Conservation (phyloP, 2,797 vertebrate species). For the Novumbra hubbsi region DNA sequence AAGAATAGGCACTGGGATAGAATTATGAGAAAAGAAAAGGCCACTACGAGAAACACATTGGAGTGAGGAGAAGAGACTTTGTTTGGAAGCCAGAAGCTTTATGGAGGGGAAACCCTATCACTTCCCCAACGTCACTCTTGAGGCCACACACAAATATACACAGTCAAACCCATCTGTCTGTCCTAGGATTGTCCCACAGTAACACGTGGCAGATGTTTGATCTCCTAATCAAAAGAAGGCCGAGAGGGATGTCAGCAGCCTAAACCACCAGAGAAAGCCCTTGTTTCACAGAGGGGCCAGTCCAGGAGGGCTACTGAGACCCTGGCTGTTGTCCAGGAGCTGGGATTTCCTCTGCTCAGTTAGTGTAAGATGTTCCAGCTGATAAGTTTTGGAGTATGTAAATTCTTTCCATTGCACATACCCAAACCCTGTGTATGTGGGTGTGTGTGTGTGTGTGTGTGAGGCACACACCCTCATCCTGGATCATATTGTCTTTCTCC, state of each 20-base stretch:
- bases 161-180: neutral
- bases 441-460: neutral
- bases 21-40: neutral
- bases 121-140: constrained; percentile 53
- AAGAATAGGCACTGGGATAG: neutral
- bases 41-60: constrained; percentile 8
- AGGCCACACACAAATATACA: constrained; percentile 25
- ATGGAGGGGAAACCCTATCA: constrained; percentile 67
- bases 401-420: constrained; percentile 40
- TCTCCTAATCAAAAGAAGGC: constrained; percentile 24
- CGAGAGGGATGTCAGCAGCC: constrained; percentile 36
- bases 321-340: constrained; percentile 27
- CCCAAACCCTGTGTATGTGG: neutral
- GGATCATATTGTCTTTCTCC: constrained; percentile 46
- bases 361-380: constrained; percentile 43
- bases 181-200: constrained; percentile 1
- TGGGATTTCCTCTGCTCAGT: constrained; percentile 65
- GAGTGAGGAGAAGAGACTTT: constrained; percentile 52
- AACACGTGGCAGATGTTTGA: constrained; percentile 27
- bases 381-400: constrained; percentile 43
- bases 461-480: constrained; percentile 54
- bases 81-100: constrained; percentile 47
- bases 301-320: constrained; percentile 21
- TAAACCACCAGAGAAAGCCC: constrained; percentile 60
- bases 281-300: constrained; percentile 44